Percentiles rank a stretch among this genome's conserved stretches.
These are phyloP conservation scores for Heliconius melpomene DNA, from an alignment of 1,140 invertebrate species.

Conservation along the genomic window DNA sequence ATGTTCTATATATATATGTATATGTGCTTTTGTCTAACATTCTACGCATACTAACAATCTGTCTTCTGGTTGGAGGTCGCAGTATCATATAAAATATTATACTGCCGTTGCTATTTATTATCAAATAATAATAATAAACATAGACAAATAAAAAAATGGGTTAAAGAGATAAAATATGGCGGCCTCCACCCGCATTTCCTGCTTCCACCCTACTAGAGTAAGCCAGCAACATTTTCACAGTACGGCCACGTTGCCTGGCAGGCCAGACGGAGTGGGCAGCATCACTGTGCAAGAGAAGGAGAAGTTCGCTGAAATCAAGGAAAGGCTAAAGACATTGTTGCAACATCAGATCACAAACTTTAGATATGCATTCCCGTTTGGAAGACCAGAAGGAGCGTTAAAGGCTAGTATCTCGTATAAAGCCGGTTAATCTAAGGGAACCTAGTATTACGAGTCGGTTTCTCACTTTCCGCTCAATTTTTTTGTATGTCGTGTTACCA, in stretches of 20 bases:
- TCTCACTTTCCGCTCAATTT: too few relatives aligned
- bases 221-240: conserved; percentile 77
- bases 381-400: conserved; percentile 97
- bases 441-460: too few relatives aligned
- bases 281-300: conserved; percentile 99
- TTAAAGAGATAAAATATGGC: conserved; percentile 42
- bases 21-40: conserved; percentile 62
- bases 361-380: conserved; percentile 99
- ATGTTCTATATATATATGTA: conserved; percentile 33
- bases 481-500: too few relatives aligned
- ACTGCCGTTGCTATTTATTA: too few relatives aligned
- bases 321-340: conserved; percentile 93
- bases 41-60: conserved; percentile 62
- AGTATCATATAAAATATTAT: conserved; percentile 22
- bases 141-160: background rate
- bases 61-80: conserved; percentile 59
- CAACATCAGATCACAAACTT: conserved; percentile 99
- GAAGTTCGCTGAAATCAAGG: conserved; percentile 98
- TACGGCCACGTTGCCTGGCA: conserved; percentile 82
- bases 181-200: conserved; percentile 60
- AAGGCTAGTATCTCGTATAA: conserved; percentile 81
- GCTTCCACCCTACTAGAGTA: conserved; percentile 78
- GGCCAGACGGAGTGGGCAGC: conserved; percentile 98
- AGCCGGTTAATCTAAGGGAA: too few relatives aligned
- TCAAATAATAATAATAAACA: too few relatives aligned